A percentile compares a stretch with the other conserved stretches of the same genome.
Conservation (phyloP, 2,113 vertebrate genomes). For the Enhydra lutris region DNA sequence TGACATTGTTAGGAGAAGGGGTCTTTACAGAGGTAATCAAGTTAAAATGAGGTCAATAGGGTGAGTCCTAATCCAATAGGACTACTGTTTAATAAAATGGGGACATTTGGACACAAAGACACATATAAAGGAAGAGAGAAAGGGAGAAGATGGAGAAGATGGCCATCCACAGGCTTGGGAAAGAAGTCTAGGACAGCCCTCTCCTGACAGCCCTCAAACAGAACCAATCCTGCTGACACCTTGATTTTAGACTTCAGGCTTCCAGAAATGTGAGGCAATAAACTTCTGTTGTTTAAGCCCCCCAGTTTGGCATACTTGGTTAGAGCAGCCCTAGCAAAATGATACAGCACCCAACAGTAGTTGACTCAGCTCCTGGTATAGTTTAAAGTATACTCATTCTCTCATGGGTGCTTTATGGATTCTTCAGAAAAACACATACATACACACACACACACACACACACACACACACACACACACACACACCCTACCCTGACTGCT, state of each 20-base stretch:
- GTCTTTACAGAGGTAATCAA: background rate
- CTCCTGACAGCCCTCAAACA: background rate
- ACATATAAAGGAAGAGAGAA: background rate
- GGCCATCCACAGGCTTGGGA: background rate
- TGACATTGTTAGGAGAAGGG: background rate
- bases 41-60: background rate
- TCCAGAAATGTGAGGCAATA: background rate
- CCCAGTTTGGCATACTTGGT: background rate
- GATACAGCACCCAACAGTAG: background rate
- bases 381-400: background rate
- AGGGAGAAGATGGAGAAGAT: background rate
- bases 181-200: background rate
- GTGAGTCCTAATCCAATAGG: background rate
- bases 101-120: background rate
- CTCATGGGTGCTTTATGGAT: background rate
- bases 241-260: background rate
- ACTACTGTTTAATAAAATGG: background rate
- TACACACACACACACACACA: background rate
- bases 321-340: background rate
- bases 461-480: background rate
- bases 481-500: background rate
- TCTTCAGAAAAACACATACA: background rate
- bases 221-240: background rate
- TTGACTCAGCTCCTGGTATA: rapidly evolving
- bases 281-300: background rate